Conservation (phyloP, 53 echinoderm and acorn worm species). For the Patiria pectinifera region DNA sequence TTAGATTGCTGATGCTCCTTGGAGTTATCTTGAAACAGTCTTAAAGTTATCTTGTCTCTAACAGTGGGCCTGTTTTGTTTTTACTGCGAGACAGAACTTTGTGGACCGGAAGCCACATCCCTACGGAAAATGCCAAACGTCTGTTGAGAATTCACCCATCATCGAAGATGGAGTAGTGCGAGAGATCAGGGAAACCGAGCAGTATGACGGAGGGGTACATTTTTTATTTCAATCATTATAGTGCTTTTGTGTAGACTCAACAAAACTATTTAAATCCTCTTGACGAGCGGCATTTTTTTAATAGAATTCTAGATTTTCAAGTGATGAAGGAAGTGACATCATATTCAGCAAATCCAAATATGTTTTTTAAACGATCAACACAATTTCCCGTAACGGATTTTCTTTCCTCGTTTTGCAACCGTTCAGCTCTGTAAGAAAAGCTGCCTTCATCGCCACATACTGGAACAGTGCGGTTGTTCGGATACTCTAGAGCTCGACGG, state of each 20-base stretch:
- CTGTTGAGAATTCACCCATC: not conserved
- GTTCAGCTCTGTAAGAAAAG: slow-evolving; percentile 47
- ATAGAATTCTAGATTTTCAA: no score
- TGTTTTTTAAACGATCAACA: not conserved
- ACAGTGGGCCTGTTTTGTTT: not conserved
- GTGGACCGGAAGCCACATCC: not conserved
- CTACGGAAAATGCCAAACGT: not conserved
- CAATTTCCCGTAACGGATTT: not conserved
- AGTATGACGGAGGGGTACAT: slow-evolving; percentile 26
- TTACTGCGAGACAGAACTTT: not conserved
- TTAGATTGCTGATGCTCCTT: not conserved
- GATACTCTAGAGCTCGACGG: slow-evolving; percentile 50
- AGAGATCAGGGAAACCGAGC: not conserved
- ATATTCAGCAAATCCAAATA: no score
- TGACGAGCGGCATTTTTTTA: no score
- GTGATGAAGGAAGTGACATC: no score
- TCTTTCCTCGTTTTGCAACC: not conserved
- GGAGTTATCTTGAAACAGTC: no score
- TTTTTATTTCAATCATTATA: no score
- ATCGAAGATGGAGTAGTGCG: not conserved
- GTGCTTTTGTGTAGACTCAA: no score
- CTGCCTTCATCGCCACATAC: slow-evolving; percentile 49
- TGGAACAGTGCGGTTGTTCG: slow-evolving; percentile 22
- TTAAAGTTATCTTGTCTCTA: not conserved
- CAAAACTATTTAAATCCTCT: no score